Base-by-base conservation (phyloP, 2,113 vertebrate genomes). In the Monopterus albus region DNA sequence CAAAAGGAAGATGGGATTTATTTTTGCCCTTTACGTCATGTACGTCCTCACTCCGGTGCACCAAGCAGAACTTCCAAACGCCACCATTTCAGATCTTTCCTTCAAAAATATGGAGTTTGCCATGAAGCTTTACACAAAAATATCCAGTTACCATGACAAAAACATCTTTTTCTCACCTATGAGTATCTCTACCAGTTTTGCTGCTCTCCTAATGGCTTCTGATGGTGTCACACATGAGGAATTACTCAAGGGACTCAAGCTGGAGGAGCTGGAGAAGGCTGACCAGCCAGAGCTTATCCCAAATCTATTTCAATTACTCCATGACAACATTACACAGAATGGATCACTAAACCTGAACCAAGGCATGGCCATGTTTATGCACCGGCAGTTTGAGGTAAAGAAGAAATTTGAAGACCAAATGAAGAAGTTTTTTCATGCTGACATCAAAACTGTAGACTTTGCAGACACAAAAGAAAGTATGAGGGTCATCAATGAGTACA, bases 121-220 rank as follows among this genome's bases (percentile, higher is more conserved):
- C 39, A 96, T 98, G 90, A 93, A 94, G 57, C 92, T 97, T 23
- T 97, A 97, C 79, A 91, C 94, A 55, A 95, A 89, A 91, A 94
- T 97, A 74, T 92, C 96, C 23, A 72, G 85, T 81, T 91, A 84
- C 50, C 92, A 97, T 0, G 95, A 98, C 12, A 77, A 94, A 43
- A 98, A 98, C 36, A 89, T 97, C 11, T 91, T 97, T 45, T 94
- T 96, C 74, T 97, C 96, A 1, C 96, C 96, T 0, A 60, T 97
- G 26, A 93, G 95, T 4, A 39, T 96, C 53, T 94, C 96, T n/a
- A 88, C 90, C 28, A 85, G 88, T 20, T 92, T 98, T 75, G 90
- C 87, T 0, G 78, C 88, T 47, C 89, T 95, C 23, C 79, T 90
- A 47, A 68, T 96, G 86, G 96, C 93, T 26, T 70, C 95, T 8